Evolutionary conservation across 2,888 invertebrate genomes (phyloP), one percentile per base, ranked within the genome.

Genomic region (Epistrophe eligans): DNA sequence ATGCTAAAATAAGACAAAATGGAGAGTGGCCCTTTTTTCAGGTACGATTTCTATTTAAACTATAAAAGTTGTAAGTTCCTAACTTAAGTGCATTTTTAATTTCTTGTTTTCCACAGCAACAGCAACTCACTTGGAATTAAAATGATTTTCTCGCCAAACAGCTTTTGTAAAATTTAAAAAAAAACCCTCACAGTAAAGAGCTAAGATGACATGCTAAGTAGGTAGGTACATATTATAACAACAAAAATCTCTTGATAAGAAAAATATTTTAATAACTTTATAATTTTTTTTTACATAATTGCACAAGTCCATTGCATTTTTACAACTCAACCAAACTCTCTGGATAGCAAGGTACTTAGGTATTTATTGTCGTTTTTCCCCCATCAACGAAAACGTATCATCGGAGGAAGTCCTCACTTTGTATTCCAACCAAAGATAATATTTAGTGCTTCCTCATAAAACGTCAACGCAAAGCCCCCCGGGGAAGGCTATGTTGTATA

Each of bases 391-490:
- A 17, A 15, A 7, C 10, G 3, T 3, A 24, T 24, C 24, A 24
- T 24, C n/a, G 24, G 48, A 52, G 52, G 71, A 55, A 52, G 55
- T 55, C 32, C 19, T 43, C 70, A 62, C 50, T 55, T 79, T 71
- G 50, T 71, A 35, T 32, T 17, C 50, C 19, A 9, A 40, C 62
- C 40, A 45, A 40, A 40, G 72, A 81, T 81, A 70, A 71, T 64
- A 43, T 81, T 76, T 55, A 74, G 58, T 81, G 76, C 81, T 81
- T 77, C 71, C 76, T 71, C 76, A 81, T 76, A 81, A 81, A 81
- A 80, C 52, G 73, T 73, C 64, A 70, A 43, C 70, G 24, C 40
- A 55, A 50, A 67, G 50, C 38, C 52, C 70, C 55, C 55, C 70
- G 55, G n/a, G 40, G 70, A 70, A 48, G 55, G 55, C 6, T 67